Base-by-base conservation (phyloP, 2,888 invertebrate genomes). In the Scaptomyza reducta region DNA sequence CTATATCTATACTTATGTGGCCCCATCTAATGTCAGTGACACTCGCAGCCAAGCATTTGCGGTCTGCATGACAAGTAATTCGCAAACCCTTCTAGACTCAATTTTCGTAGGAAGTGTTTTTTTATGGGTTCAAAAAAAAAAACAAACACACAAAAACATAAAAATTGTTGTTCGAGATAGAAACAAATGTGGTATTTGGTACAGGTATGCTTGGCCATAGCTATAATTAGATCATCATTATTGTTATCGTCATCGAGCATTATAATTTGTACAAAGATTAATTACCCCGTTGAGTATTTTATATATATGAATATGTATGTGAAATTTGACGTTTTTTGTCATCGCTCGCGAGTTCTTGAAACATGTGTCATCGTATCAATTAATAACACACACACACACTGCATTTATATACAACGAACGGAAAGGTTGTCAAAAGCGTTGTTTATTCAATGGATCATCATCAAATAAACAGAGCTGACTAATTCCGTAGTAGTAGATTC, bases 1-100 rank as follows among this genome's bases (percentile, higher is more conserved):
- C 0, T 47, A 63, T 55, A 59, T 50, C 46, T 72, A 64, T 72
- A 64, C 47, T 42, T 55, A 56, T 68, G 81, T 67, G 78, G 63
- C 80, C 83, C 72, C 85, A 85, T 71, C 86, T 67, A 64, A 86
- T 79, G 82, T 86, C 88, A 82, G 83, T 88, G 88, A 88, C 87
- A 83, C 74, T 77, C 73, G 40, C 45, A 63, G 65, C 27, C 75
- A 66, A 40, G 77, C 57, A 77, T 79, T 64, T 79, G 79, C 53
- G 58, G 64, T 62, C 58, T 53, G 45, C 66, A 81, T 87, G 87
- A 87, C 80, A 51, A 65, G 64, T 62, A 64, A 77, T 68, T 73
- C 63, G 45, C 59, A 38, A 54, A 38, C 71, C 70, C 57, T 46
- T 58, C 46, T 33, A 25, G 35, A 5, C 51, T 44, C 45, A 41